Evolutionary conservation across 2,113 vertebrate genomes (phyloP).

Genomic region (Albula glossodonta): DNA sequence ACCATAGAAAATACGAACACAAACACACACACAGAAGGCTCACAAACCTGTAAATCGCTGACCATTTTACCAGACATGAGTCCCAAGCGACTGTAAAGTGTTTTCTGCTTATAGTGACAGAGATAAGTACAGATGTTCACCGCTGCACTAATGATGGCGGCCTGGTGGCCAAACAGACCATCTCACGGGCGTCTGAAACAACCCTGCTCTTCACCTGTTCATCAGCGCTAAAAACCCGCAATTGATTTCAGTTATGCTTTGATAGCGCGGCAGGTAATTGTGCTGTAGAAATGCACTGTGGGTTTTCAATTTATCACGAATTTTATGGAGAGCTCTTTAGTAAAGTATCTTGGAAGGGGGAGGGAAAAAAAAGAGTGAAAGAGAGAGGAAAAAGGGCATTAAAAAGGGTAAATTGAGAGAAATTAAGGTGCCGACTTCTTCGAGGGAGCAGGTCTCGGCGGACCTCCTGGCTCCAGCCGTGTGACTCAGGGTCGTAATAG

Average conservation of each 20-base stretch:
- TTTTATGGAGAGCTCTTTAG: constrained; percentile 3
- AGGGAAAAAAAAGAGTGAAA: constrained; percentile 38
- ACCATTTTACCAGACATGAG: no score
- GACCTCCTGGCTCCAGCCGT: neutral
- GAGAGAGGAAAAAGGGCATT: constrained; percentile 41
- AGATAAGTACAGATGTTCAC: no score
- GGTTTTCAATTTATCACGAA: neutral
- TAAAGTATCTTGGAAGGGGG: constrained; percentile 37
- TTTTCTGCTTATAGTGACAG: no score
- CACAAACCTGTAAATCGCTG: no score
- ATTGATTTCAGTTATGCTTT: constrained; percentile 10
- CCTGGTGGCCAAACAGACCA: neutral
- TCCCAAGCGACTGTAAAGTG: no score
- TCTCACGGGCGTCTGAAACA: neutral
- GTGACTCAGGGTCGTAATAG: neutral
- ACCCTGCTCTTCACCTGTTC: neutral
- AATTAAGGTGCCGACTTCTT: neutral
- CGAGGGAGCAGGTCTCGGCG: constrained; percentile 10
- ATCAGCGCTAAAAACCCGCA: neutral
- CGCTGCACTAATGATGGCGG: no score
- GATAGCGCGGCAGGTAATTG: constrained; percentile 9
- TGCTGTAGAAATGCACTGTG: neutral
- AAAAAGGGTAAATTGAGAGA: constrained; percentile 33
- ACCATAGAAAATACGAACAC: no score
- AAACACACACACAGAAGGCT: no score